A percentile compares a stretch with the other conserved stretches of the same genome.
Evolutionary conservation across 1,140 invertebrate species (phyloP).

Genomic region (Drosophila bocki): DNA sequence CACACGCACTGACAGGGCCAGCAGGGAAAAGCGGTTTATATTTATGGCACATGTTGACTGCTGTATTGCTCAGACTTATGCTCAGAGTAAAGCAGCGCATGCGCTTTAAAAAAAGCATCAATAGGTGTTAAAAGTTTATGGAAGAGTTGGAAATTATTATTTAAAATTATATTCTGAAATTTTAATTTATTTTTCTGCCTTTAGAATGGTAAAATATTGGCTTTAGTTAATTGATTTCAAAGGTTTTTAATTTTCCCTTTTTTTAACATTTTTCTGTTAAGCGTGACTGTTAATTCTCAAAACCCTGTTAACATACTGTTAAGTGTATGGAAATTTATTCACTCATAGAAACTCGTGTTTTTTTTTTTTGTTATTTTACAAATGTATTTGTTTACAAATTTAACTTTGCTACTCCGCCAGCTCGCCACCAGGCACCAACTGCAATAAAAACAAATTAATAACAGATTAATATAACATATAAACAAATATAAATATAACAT

Average conservation of each 20-base stretch:
- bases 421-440: slow-evolving; percentile 90
- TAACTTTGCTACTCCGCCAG: slow-evolving; percentile 86
- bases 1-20: slow-evolving; percentile 45
- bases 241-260: background rate
- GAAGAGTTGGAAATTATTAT: background rate
- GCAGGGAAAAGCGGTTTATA: slow-evolving; percentile 71
- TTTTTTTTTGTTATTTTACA: slow-evolving; percentile 20
- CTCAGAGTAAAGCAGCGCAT: slow-evolving; percentile 42
- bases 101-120: slow-evolving; percentile 27
- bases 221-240: background rate
- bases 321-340: slow-evolving; percentile 4
- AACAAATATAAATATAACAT: no score
- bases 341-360: slow-evolving; percentile 17
- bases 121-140: slow-evolving; percentile 18
- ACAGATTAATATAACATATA: slow-evolving; percentile 1
- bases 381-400: slow-evolving; percentile 41
- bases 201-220: no score
- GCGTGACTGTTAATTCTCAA: background rate
- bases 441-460: slow-evolving; percentile 70
- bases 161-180: no score
- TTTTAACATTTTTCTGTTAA: slow-evolving; percentile 7
- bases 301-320: background rate
- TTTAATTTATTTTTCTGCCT: background rate
- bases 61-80: slow-evolving; percentile 19
- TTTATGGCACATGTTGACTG: slow-evolving; percentile 83